Evolutionary conservation across 1,140 invertebrate genomes (phyloP), one percentile per base, ranked within the genome.

Genomic region (Ceratina calcarata): DNA sequence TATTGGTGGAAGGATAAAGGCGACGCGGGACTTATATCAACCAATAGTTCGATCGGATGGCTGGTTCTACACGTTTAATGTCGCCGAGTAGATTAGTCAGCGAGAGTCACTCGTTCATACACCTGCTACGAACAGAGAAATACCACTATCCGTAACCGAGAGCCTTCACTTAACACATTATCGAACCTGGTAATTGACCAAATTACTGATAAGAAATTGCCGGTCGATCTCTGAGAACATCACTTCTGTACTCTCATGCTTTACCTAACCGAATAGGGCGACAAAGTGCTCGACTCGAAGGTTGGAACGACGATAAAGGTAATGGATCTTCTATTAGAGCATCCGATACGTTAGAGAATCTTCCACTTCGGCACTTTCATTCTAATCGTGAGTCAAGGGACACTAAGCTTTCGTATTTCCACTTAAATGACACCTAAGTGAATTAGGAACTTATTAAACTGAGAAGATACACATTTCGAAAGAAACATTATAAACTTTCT

Each of bases 271-370:
- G 55, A 49, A 16, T 55, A 49, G 13, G 53, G 61, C 64, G 24
- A 71, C 69, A 72, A 60, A 87, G 61, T 80, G 69, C 62, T 70
- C 79, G 65, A 60, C 62, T 70, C 79, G 65, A 60, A 72, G 64
- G 76, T 58, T 74, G 81, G 66, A 71, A 73, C 74, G 81, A 81
- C 84, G 87, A 89, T 90, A 90, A 86, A 78, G 86, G 84, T 89
- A 89, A 90, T 89, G 87, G 87, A 84, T 86, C 80, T 82, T 89
- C 86, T 87, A 84, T 89, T 87, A 83, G 84, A 76, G 67, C 37
- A 61, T 58, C 55, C 57, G 57, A 72, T 69, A 72, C 49, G 55
- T 45, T 15, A 24, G 18, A 32, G 20, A 79, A 57, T 57, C 32
- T 55, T 65, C n/a, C 20, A 75, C 32, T 10, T 76, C 62, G 45